Base-by-base conservation (phyloP, 2,888 invertebrate genomes). In the Caenorhabditis imperialis region DNA sequence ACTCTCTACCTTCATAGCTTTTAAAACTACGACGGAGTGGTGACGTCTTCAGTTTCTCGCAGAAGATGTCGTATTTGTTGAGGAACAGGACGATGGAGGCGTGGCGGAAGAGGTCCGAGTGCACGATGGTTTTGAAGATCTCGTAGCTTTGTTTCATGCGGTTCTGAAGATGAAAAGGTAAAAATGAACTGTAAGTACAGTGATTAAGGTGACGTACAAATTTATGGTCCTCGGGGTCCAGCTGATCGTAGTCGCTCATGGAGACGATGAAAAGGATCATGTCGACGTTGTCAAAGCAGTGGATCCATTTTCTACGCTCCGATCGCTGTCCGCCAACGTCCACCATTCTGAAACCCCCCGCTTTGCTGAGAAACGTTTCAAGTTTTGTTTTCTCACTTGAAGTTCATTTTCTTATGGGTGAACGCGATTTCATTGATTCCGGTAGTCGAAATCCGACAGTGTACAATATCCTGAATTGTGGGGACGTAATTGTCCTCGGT, bases 61-160 rank as follows among this genome's bases (percentile, higher is more conserved):
- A 74, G 74, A 89, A 89, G 16, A 89, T 78, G 75, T 89, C 89
- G 54, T 74, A 77, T 45, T 84, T 84, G 75, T 84, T 84, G 22
- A 84, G 62, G 51, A 84, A 84, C n/a, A 84, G 78, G 4, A 89
- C 85, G 61, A 89, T 86, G 40, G 89, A 88, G 3, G 89, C 88
- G 53, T 87, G 86, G 67, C 86, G 86, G 54, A 89, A 85, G 63
- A 88, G 88, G 27, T 86, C 85, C 58, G 87, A 89, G 20, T 63
- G 84, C 1, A 84, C 81, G 30, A 89, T 87, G 27, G 89, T 88
- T 44, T 85, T 84, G 77, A 81, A 84, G 18, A 84, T 81, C 18
- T 81, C 81, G 45, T 80, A 78, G 55, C 77, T 83, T 23, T 81
- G 81, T 22, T 69, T 69, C 78, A 84, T 74, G 4, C 83, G 78